Base-by-base conservation (phyloP, 92 coral and sea anemone species). In the Hydrozoanthus gracilis region DNA sequence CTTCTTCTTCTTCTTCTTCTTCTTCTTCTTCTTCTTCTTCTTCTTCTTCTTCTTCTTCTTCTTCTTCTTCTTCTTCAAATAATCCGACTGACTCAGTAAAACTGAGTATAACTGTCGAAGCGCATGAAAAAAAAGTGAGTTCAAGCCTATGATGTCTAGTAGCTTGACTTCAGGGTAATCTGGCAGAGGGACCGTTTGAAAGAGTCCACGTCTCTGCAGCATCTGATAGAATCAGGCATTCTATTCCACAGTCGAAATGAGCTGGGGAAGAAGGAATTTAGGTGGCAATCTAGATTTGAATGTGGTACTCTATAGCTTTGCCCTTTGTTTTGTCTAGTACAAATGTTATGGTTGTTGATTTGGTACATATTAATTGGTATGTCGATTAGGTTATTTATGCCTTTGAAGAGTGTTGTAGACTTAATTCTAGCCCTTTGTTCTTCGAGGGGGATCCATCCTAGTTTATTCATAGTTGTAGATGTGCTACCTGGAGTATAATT, bases 391-490 rank as follows among this genome's bases (percentile, higher is more conserved):
- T 15, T 66, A 66, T 66, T 66, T 66, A n/a, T 66, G 71, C 35
- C 71, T 66, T 71, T 71, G 50, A 8, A 10, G 2, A 18, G 50
- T 20, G 76, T 71, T 27, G 76, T 71, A 71, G 76, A 71, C 73
- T 68, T 68, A 68, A 68, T 68, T 68, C 44, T 68, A 68, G 73
- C 73, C 44, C 73, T 68, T 68, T 68, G 39, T 16, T 68, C 27
- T 68, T 68, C 73, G 20, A 68, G 44, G 73, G 73, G 73, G 73
- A 68, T 15, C 73, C 73, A 68, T 68, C 73, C 73, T 68, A 68
- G 73, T 68, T 68, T 68, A 68, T 68, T 14, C 76, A 71, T 71
- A 71, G 76, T 71, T 71, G 48, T 71, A 71, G 76, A 71, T 71
- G 76, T 71, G 3, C 71, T 66, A 66, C 71, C 71, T 66, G 71